Evolutionary conservation across 2,113 vertebrate genomes (phyloP).

Genomic region (Rhinichthys klamathensis): DNA sequence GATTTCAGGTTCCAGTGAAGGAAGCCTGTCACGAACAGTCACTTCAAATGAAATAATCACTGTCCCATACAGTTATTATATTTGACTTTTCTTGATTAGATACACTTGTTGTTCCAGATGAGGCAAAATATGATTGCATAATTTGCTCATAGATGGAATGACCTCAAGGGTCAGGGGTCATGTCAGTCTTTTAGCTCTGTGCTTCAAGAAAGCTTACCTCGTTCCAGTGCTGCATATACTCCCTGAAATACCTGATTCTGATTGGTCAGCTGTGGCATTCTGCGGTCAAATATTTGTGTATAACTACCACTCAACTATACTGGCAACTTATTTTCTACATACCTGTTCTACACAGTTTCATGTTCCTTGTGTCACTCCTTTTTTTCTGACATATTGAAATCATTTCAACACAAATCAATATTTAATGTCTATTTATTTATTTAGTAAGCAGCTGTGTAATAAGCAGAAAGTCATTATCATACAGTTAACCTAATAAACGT

Average conservation of each 20-base stretch:
- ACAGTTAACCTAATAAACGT: neutral
- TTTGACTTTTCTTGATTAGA: neutral
- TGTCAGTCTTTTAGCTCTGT: neutral
- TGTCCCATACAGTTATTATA: neutral
- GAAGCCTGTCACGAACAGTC: neutral
- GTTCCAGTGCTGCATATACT: neutral
- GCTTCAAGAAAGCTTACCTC: neutral
- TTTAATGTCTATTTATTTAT: too few species aligned
- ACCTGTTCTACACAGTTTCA: neutral
- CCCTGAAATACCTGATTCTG: neutral
- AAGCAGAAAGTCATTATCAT: neutral
- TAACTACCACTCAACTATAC: neutral
- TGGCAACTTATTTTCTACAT: neutral
- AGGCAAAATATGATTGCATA: conserved; percentile 5
- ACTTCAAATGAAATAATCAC: neutral
- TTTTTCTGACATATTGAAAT: neutral
- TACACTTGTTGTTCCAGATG: neutral
- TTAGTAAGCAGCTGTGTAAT: neutral
- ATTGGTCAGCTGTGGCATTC: neutral
- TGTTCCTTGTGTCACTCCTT: neutral
- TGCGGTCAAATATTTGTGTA: neutral
- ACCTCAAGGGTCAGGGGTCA: conserved; percentile 8
- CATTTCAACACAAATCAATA: neutral
- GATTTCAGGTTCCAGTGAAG: neutral
- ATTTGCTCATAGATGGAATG: conserved; percentile 30